Percentiles rank a stretch among this genome's conserved stretches.
Evolutionary conservation across 1,140 invertebrate species (phyloP).

Genomic region (Acromyrmex echinatior): DNA sequence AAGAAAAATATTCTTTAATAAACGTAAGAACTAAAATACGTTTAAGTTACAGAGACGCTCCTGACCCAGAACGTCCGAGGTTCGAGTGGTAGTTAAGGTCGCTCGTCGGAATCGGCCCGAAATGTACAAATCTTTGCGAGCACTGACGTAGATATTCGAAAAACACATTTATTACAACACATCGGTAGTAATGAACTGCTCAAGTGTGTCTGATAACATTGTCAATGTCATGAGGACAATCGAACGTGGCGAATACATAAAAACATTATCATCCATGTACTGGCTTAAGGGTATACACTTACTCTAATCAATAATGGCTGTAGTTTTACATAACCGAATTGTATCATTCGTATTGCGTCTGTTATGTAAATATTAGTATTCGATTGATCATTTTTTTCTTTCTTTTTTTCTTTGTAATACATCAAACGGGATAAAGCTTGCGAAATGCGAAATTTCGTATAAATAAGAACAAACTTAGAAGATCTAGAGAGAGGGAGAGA

Average conservation of each 20-base stretch:
- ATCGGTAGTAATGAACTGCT: constrained; percentile 66
- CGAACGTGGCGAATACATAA: constrained; percentile 15
- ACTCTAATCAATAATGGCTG: constrained; percentile 75
- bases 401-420: constrained; percentile 50
- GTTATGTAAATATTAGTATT: constrained; percentile 82
- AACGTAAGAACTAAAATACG: too few relatives aligned
- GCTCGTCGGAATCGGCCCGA: too few relatives aligned
- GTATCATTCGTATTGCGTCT: constrained; percentile 73
- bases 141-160: constrained; percentile 7
- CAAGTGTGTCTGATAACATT: constrained; percentile 60
- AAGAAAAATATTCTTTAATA: too few relatives aligned
- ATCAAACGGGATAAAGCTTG: constrained; percentile 48
- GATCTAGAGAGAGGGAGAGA: too few relatives aligned
- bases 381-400: constrained; percentile 66
- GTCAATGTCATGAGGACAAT: constrained; percentile 21
- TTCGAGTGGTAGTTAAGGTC: too few relatives aligned
- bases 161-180: constrained; percentile 35
- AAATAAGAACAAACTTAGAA: constrained; percentile 56
- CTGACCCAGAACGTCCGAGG: too few relatives aligned
- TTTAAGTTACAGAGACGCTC: too few relatives aligned
- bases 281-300: constrained; percentile 73
- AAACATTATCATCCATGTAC: constrained; percentile 60
- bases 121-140: too few relatives aligned
- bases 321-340: constrained; percentile 78
- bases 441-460: constrained; percentile 52